Conservation (phyloP, 2,888 invertebrate species). For the Mesodorylaimus sp. region DNA sequence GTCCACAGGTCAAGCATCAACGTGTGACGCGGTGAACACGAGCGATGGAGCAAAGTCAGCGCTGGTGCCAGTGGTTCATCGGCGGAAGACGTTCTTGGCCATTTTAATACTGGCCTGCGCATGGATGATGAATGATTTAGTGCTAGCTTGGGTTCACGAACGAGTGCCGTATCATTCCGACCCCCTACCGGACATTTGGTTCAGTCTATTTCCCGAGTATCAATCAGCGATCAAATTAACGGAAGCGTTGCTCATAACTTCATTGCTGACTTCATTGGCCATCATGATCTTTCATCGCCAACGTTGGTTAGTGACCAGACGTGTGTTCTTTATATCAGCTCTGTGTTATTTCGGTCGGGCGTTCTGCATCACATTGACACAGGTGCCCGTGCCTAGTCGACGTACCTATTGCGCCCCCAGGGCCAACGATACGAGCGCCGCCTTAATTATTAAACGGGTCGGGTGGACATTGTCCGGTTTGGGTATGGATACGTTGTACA, state of each 20-base stretch:
- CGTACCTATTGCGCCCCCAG: conserved; percentile 26
- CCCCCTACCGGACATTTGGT: conserved; percentile 25
- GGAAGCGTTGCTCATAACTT: conserved; percentile 1
- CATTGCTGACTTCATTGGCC: neutral
- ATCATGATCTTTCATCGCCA: conserved; percentile 2
- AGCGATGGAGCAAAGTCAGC: neutral
- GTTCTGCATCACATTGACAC: conserved; percentile 21
- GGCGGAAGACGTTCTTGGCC: conserved; percentile 5
- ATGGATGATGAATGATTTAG: conserved; percentile 17
- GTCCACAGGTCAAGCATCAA: too few species aligned
- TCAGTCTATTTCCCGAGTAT: conserved; percentile 11
- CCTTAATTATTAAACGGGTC: conserved; percentile 15
- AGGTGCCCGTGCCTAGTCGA: conserved; percentile 25
- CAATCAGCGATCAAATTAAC: neutral
- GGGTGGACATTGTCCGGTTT: conserved; percentile 1
- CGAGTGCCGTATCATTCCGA: conserved; percentile 18
- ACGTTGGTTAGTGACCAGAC: conserved; percentile 6
- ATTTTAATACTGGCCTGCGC: neutral
- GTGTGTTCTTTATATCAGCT: conserved; percentile 9
- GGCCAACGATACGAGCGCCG: conserved; percentile 10
- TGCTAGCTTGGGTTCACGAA: conserved; percentile 26
- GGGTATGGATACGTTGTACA: conserved; percentile 9
- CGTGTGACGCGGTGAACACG: too few species aligned
- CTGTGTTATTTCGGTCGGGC: conserved; percentile 21
- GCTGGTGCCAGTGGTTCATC: neutral